A percentile compares a stretch with the other conserved stretches of the same genome.
Conservation (phyloP, 1,140 invertebrate species). For the Pogonognathellus flavescens region DNA sequence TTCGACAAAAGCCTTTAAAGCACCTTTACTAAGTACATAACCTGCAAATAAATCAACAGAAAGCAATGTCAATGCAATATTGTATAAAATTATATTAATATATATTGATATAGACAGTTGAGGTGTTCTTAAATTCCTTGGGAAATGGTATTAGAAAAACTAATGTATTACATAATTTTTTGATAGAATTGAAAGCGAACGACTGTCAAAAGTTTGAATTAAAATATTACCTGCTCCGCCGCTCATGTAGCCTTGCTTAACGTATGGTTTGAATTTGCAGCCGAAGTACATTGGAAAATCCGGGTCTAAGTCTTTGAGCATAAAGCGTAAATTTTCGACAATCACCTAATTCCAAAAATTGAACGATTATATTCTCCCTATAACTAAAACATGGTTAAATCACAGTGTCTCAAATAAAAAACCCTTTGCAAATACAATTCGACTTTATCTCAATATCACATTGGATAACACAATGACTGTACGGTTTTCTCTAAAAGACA, state of each 20-base stretch:
- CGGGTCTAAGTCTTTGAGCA: conserved; percentile 82
- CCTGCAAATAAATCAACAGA: conserved; percentile 71
- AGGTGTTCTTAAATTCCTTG: too few relatives aligned
- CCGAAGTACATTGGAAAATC: conserved; percentile 88
- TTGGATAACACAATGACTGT: too few relatives aligned
- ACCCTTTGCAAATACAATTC: too few relatives aligned
- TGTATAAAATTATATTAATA: neutral
- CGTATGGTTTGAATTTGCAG: conserved; percentile 89
- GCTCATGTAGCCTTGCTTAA: conserved; percentile 94
- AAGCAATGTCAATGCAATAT: neutral
- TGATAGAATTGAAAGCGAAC: too few relatives aligned
- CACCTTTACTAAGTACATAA: conserved; percentile 89
- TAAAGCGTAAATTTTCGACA: conserved; percentile 90
- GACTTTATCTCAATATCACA: too few relatives aligned
- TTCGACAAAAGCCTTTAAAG: conserved; percentile 81
- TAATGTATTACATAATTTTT: too few relatives aligned
- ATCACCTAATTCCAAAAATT: conserved; percentile 7
- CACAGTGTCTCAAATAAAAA: too few relatives aligned
- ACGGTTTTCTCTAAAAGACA: too few relatives aligned
- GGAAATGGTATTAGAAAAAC: too few relatives aligned
- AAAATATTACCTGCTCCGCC: conserved; percentile 80
- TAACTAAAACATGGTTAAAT: too few relatives aligned
- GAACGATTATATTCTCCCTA: too few relatives aligned
- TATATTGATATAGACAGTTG: neutral
- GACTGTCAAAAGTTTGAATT: neutral